Conservation (phyloP, 1,140 invertebrate species). For the Agrypnia vestita region DNA sequence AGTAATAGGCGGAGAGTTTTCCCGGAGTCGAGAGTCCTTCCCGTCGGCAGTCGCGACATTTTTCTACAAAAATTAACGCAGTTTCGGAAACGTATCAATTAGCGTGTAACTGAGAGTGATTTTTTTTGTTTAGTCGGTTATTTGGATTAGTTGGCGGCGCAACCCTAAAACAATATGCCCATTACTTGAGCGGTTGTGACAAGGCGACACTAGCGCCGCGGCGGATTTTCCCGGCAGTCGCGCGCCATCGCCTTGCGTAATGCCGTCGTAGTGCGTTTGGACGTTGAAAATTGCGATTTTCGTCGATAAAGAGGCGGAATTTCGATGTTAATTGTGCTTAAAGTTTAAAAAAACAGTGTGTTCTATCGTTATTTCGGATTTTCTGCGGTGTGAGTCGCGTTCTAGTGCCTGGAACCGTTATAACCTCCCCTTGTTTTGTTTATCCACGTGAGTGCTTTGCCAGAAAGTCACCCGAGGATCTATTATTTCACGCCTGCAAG, state of each 20-base stretch:
- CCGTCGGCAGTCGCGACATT: too few relatives aligned
- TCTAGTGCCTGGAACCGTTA: constrained; percentile 28
- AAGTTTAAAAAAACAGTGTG: constrained; percentile 36
- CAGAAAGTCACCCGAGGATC: constrained; percentile 19
- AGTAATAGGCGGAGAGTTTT: constrained; percentile 32
- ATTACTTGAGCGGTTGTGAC: constrained; percentile 27
- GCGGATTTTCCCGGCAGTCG: constrained; percentile 39
- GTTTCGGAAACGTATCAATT: too few relatives aligned
- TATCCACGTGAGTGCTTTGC: constrained; percentile 38
- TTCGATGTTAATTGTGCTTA: constrained; percentile 18
- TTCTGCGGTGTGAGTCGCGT: constrained; percentile 18
- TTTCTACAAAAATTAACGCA: too few relatives aligned
- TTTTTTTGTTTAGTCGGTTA: too few relatives aligned
- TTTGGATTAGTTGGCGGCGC: too few relatives aligned
- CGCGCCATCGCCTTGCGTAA: constrained; percentile 25
- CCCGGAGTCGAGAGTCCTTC: background rate
- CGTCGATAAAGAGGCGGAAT: constrained; percentile 24
- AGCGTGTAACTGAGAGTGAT: too few relatives aligned
- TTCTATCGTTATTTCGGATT: constrained; percentile 21
- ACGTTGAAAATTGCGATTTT: constrained; percentile 36
- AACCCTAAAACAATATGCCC: background rate
- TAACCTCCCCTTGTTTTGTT: constrained; percentile 33
- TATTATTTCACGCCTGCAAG: constrained; percentile 32
- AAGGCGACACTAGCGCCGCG: constrained; percentile 32
- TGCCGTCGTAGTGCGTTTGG: constrained; percentile 3